Conservation (phyloP, 2,888 invertebrate genomes). For the Drepana falcataria region DNA sequence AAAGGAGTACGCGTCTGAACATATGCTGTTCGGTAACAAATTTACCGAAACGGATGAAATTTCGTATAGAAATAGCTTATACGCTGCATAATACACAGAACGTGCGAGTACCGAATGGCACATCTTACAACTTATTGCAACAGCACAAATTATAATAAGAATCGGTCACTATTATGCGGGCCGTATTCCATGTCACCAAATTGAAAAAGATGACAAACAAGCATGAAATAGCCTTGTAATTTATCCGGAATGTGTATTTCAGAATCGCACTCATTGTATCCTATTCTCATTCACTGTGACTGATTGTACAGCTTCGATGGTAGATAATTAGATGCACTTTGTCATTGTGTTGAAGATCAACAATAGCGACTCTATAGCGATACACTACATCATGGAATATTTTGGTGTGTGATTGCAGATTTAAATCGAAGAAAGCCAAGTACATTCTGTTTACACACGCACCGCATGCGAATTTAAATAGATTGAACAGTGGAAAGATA, state of each 20-base stretch:
- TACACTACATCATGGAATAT: background rate
- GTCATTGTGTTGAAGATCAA: background rate
- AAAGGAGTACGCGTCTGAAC: no score
- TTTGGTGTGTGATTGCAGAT: conserved; percentile 1
- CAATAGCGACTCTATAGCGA: background rate
- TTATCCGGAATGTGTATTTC: background rate
- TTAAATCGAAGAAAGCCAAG: background rate
- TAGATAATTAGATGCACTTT: background rate
- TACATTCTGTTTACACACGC: background rate
- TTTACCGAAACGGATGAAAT: no score
- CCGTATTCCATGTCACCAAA: conserved; percentile 1
- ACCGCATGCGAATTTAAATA: background rate
- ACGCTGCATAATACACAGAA: no score
- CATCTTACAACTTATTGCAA: no score
- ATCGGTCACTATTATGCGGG: no score
- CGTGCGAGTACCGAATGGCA: no score
- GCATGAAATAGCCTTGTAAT: conserved; percentile 4
- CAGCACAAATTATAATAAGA: no score
- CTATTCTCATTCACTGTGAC: no score
- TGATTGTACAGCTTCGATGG: background rate
- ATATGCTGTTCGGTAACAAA: no score
- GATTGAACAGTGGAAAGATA: background rate
- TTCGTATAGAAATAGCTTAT: no score
- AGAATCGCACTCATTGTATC: no score
- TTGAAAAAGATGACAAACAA: conserved; percentile 8